Evolutionary conservation across 2,113 vertebrate species (phyloP).

Genomic region (Tamias sibiricus): DNA sequence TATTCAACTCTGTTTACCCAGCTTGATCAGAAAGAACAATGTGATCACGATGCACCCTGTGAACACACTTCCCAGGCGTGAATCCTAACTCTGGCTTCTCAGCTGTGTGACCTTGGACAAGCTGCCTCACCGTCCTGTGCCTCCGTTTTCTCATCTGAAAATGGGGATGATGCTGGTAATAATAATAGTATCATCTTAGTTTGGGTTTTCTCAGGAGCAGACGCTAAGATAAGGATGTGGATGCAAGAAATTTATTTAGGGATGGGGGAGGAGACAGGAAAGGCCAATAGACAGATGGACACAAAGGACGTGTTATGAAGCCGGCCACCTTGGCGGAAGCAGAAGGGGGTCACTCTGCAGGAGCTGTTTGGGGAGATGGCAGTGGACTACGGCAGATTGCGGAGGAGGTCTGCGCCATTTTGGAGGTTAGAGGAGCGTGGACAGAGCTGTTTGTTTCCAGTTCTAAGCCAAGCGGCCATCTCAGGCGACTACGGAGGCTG

Average conservation of each 20-base stretch:
- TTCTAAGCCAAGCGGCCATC: no score
- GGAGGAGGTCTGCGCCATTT: no score
- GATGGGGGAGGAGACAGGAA: neutral
- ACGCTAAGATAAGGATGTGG: neutral
- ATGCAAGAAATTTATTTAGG: neutral
- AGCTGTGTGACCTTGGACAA: neutral
- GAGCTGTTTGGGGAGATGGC: no score
- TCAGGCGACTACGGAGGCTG: no score
- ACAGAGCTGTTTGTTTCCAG: no score
- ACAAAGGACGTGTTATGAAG: neutral
- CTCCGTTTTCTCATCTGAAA: neutral
- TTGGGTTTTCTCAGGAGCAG: slow-evolving; percentile 29
- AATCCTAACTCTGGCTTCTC: neutral
- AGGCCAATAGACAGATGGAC: no score
- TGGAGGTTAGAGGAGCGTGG: no score
- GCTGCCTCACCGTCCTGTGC: neutral
- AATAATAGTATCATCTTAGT: neutral
- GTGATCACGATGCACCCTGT: no score
- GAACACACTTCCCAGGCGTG: neutral
- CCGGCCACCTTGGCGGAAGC: neutral
- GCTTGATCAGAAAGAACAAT: neutral
- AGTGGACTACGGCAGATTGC: no score
- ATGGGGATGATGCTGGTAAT: neutral
- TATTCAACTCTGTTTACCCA: neutral
- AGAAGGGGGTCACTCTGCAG: neutral